Conservation (phyloP, 2,113 vertebrate species). For the Chaenocephalus aceratus region DNA sequence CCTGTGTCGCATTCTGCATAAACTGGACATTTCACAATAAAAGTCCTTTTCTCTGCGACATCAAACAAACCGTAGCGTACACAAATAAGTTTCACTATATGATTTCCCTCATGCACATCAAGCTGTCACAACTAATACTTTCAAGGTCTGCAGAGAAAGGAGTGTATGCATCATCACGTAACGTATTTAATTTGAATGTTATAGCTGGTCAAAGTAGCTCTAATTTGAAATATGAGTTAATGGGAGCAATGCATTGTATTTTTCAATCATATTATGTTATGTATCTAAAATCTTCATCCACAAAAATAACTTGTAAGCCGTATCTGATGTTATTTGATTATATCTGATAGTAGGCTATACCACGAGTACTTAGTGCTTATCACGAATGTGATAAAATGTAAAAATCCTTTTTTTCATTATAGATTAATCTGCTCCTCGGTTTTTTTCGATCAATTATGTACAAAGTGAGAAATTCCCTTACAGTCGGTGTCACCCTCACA, state of each 20-base stretch:
- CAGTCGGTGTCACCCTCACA: no score
- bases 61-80: not conserved
- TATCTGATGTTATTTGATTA: no score
- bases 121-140: not conserved
- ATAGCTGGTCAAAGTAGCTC: not conserved
- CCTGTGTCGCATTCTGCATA: conserved; percentile 64
- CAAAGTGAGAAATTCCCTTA: no score
- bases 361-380: no score
- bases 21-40: conserved; percentile 73
- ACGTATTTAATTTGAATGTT: not conserved
- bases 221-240: not conserved
- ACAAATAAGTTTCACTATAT: not conserved
- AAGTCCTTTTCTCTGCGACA: conserved; percentile 12
- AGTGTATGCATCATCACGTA: not conserved
- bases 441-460: no score
- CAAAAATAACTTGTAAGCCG: not conserved
- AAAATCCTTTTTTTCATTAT: no score
- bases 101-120: not conserved
- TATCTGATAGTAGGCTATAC: no score
- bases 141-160: not conserved
- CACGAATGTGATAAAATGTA: no score
- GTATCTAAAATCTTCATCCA: not conserved
- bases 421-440: no score
- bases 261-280: not conserved
- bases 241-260: not conserved